Evolutionary conservation across 2,113 vertebrate species (phyloP).

Genomic region (Sula dactylatra): DNA sequence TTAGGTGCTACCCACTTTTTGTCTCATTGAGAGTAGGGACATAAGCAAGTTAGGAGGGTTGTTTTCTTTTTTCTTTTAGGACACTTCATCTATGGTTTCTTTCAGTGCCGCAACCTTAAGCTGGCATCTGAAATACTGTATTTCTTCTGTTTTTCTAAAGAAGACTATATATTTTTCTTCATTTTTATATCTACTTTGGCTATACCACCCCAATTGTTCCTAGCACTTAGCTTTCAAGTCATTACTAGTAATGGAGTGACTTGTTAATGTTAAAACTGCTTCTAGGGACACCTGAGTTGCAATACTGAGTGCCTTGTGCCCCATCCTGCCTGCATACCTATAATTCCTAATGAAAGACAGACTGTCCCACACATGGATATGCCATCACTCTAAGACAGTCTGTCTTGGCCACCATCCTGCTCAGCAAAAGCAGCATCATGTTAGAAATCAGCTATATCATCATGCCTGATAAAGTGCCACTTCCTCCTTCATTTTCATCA

Average conservation of each 20-base stretch:
- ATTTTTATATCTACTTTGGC: background rate
- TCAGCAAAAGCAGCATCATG: background rate
- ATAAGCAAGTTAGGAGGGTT: background rate
- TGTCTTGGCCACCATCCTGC: background rate
- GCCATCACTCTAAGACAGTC: background rate
- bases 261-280: background rate
- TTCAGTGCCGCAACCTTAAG: background rate
- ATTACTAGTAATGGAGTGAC: background rate
- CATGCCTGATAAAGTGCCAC: background rate
- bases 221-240: background rate
- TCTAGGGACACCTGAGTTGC: background rate
- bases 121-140: background rate
- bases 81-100: background rate
- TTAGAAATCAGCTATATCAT: background rate
- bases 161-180: background rate
- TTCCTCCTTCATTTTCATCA: conserved; percentile 29
- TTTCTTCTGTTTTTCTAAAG: background rate
- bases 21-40: background rate
- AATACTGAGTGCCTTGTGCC: background rate
- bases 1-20: background rate
- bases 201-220: background rate
- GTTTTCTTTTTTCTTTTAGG: background rate
- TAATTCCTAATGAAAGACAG: background rate
- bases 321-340: background rate
- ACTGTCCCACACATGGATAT: background rate